phyloP scores from a whole-genome alignment of 1,140 invertebrate species.

The Papilio helenus region DNA sequence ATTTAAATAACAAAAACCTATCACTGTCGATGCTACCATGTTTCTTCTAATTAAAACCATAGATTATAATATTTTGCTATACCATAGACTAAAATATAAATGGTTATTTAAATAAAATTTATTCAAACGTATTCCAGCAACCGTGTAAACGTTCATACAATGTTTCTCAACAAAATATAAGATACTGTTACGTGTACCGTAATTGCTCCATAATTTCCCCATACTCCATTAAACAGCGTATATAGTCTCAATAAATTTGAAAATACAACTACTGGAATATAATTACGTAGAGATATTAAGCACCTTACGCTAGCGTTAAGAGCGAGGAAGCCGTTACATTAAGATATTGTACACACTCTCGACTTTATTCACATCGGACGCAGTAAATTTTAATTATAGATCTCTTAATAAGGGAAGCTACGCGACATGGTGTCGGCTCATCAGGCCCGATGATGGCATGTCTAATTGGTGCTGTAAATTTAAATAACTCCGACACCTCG shows the following conservation, averaged over 20 bases:
- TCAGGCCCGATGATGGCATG: slow-evolving; percentile 75
- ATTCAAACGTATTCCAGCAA: neutral
- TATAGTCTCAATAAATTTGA: slow-evolving; percentile 36
- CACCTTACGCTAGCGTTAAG: slow-evolving; percentile 43
- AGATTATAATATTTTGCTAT: neutral
- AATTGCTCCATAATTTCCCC: slow-evolving; percentile 34
- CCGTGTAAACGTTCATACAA: neutral
- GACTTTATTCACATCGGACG: slow-evolving; percentile 55
- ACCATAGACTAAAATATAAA: neutral
- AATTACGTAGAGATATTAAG: slow-evolving; percentile 40
- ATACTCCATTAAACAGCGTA: slow-evolving; percentile 37
- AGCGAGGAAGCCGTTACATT: slow-evolving; percentile 57
- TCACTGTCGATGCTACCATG: neutral
- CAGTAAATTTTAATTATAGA: slow-evolving; percentile 81
- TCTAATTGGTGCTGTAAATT: slow-evolving; percentile 82
- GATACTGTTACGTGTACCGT: slow-evolving; percentile 18
- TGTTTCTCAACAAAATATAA: slow-evolving; percentile 38
- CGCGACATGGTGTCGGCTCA: slow-evolving; percentile 73
- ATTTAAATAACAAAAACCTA: neutral
- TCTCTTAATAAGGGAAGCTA: slow-evolving; percentile 79
- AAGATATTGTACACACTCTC: slow-evolving; percentile 56
- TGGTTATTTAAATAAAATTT: neutral
- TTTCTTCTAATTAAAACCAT: neutral
- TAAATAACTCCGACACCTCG: slow-evolving; percentile 80
- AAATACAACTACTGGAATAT: slow-evolving; percentile 40